Conservation (phyloP, 2,888 invertebrate species). For the Pogonocherus hispidulus region DNA sequence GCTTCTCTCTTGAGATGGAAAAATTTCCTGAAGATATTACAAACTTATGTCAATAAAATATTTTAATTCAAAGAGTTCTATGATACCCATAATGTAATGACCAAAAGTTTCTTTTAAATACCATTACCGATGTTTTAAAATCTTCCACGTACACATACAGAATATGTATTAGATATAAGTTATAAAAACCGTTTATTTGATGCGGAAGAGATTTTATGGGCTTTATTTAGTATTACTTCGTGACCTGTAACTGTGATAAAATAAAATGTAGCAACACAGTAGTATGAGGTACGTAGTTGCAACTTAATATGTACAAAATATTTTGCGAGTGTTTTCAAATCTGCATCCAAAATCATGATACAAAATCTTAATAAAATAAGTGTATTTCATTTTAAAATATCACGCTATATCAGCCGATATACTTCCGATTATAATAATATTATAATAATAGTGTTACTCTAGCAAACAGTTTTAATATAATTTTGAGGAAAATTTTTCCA, state of each 20-base stretch:
- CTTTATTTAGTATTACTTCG: conserved; percentile 54
- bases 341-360: no score
- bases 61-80: not conserved
- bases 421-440: no score
- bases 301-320: no score
- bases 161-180: conserved; percentile 54
- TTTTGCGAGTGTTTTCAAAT: no score
- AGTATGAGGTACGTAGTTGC: not conserved
- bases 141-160: conserved; percentile 52
- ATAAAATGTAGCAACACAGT: conserved; percentile 29
- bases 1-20: not conserved
- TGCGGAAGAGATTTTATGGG: conserved; percentile 52
- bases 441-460: no score
- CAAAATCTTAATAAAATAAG: no score
- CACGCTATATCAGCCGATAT: no score
- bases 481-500: no score
- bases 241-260: conserved; percentile 42
- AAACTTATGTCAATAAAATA: conserved; percentile 8
- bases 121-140: conserved; percentile 41
- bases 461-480: no score
- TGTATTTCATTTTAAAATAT: no score
- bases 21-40: not conserved
- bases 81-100: conserved; percentile 14
- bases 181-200: conserved; percentile 54
- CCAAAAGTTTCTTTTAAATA: conserved; percentile 29